These are phyloP conservation scores for Sclerurus mexicanus DNA, from an alignment of 2,113 vertebrate species.

Conservation along the genomic window DNA sequence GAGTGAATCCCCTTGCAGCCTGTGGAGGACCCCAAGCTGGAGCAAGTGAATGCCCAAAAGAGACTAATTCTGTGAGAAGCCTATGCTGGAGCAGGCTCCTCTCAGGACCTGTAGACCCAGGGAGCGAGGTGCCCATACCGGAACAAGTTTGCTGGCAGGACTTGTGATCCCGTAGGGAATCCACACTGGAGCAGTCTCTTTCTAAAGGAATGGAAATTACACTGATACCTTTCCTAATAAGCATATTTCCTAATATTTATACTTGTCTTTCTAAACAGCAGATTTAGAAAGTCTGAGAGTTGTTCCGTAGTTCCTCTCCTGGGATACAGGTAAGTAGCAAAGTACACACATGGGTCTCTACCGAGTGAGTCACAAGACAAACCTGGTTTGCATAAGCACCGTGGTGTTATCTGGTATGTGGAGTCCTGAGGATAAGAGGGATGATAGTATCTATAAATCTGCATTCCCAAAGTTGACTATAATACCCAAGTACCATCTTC, in stretches of 20 bases:
- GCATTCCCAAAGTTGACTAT: neutral
- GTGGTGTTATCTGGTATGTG: neutral
- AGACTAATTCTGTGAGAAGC: neutral
- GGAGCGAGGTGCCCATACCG: neutral
- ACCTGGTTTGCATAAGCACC: neutral
- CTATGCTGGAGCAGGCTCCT: neutral
- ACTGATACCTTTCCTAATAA: neutral
- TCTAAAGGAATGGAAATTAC: neutral
- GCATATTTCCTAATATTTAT: neutral
- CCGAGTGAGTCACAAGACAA: neutral
- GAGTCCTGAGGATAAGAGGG: neutral
- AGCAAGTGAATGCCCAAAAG: no score
- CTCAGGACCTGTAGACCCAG: no score
- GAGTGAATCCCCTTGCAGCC: no score
- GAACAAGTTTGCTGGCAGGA: neutral
- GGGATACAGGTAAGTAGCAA: neutral
- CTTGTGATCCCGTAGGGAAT: neutral
- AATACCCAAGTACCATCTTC: constrained; percentile 35
- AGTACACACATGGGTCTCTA: neutral
- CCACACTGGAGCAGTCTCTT: neutral
- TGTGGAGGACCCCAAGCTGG: neutral
- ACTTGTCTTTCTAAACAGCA: neutral
- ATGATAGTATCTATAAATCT: neutral
- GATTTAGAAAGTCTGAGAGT: neutral
- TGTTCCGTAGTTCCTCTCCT: neutral